Evolutionary conservation across 2,113 vertebrate genomes (phyloP), one percentile per base, ranked within the genome.

Genomic region (Upupa epops): DNA sequence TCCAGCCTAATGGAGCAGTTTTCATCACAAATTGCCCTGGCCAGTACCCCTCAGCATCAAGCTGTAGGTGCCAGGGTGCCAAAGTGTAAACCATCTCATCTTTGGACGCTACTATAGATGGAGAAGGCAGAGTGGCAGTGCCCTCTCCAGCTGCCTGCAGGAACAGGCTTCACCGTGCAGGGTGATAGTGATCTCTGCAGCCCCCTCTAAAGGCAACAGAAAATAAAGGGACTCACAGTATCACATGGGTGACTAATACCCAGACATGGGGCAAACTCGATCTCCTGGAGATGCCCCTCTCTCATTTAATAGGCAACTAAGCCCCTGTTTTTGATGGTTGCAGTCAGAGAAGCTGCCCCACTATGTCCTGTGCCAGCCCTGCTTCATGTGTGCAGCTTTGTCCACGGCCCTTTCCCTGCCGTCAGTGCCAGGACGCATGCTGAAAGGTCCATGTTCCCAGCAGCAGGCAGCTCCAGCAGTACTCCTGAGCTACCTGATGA

Each of bases 301-400:
- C 75, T 45, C 36, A n/a, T 64, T 29, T 22, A 16, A 13, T 3
- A 12, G 61, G 37, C 31, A 28, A 18, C 6, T 2, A 3, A 68
- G 29, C 21, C 31, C 21, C 6, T 3, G 37, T 8, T 52, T 73
- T 9, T 14, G 40, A 32, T 28, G 54, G 25, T 34, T 55, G 81
- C 37, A 65, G 63, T 15, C 69, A n/a, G 59, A 72, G 55, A 37
- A 73, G 40, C n/a, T 86, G 84, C 36, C n/a, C 16, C n/a, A 45
- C 26, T 4, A 0, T 48, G 31, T 11, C 46, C 69, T 0, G 0
- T 56, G 48, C 40, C 54, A 2, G 11, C 54, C 48, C 22, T 31
- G 45, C 21, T 36, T 7, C 0, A 1, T 28, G 34, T 8, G n/a
- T 9, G 65, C 74, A 82, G 52, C 48, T 56, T 14, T 42, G 29